A percentile compares a stretch with the other conserved stretches of the same genome.
These are phyloP conservation scores for Hyperoplus lanceolatus DNA, from an alignment of 2,797 vertebrate genomes.

Conservation along the genomic window DNA sequence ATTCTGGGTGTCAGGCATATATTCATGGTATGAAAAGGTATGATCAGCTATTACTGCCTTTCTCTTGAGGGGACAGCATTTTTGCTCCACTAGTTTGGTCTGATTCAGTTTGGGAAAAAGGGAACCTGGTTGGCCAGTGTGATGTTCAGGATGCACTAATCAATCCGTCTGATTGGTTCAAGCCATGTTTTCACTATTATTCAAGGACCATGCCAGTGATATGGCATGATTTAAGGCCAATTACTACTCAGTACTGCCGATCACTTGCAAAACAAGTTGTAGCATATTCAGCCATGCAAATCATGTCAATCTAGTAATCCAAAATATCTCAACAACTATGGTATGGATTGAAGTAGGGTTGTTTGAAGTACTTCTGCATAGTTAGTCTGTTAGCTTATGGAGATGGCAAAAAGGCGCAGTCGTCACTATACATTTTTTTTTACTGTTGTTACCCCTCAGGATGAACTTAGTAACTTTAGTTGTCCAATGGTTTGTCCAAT, in stretches of 20 bases:
- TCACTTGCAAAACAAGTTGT: neutral
- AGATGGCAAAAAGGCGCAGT: no score
- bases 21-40: constrained; percentile 66
- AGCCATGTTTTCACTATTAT: constrained; percentile 19
- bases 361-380: neutral
- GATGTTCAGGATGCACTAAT: constrained; percentile 35
- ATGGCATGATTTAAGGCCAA: constrained; percentile 17
- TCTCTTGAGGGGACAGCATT: constrained; percentile 84
- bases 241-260: neutral
- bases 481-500: neutral
- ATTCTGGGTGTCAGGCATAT: constrained; percentile 69
- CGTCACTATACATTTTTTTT: no score
- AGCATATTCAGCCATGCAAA: neutral
- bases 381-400: no score
- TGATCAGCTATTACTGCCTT: constrained; percentile 83
- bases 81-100: constrained; percentile 53
- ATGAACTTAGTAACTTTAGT: neutral
- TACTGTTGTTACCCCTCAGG: neutral
- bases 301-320: neutral
- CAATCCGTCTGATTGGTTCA: constrained; percentile 40
- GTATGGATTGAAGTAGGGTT: neutral
- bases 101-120: constrained; percentile 28
- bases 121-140: constrained; percentile 39
- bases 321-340: neutral
- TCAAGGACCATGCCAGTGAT: constrained; percentile 42